These are phyloP conservation scores for Tachysurus fulvidraco DNA, from an alignment of 2,113 vertebrate species.

Conservation along the genomic window DNA sequence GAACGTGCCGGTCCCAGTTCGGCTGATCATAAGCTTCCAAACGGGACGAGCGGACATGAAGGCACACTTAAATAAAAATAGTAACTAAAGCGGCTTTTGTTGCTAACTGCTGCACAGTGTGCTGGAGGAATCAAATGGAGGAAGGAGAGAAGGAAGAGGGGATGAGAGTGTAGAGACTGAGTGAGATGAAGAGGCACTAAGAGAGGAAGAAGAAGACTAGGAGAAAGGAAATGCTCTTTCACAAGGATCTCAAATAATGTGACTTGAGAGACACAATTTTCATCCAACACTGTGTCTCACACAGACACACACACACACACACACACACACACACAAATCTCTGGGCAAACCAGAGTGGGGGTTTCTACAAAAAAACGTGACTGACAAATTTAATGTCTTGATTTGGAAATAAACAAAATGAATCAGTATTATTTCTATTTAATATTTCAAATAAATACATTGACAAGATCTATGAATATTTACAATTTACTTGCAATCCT, in stretches of 20 bases:
- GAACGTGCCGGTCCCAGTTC: too few species aligned
- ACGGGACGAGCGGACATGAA: neutral
- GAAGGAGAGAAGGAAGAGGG: neutral
- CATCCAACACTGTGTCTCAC: neutral
- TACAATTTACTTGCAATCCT: neutral
- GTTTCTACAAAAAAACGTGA: neutral
- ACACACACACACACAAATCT: neutral
- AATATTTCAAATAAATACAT: too few species aligned
- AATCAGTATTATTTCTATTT: neutral
- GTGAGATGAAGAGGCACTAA: neutral
- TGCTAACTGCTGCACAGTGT: neutral
- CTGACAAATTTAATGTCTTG: neutral
- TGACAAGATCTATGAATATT: neutral
- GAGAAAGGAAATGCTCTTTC: neutral
- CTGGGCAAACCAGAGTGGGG: neutral
- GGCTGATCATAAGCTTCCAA: neutral
- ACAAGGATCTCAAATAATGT: neutral
- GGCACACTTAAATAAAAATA: neutral
- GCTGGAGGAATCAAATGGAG: neutral
- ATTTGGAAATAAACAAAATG: neutral
- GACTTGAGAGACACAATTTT: neutral
- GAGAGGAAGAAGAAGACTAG: neutral
- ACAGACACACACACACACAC: neutral
- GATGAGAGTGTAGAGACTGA: neutral
- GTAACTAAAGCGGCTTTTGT: neutral